phyloP scores from a whole-genome alignment of 1,140 invertebrate species.

The Pseudomyrmex cubaensis region DNA sequence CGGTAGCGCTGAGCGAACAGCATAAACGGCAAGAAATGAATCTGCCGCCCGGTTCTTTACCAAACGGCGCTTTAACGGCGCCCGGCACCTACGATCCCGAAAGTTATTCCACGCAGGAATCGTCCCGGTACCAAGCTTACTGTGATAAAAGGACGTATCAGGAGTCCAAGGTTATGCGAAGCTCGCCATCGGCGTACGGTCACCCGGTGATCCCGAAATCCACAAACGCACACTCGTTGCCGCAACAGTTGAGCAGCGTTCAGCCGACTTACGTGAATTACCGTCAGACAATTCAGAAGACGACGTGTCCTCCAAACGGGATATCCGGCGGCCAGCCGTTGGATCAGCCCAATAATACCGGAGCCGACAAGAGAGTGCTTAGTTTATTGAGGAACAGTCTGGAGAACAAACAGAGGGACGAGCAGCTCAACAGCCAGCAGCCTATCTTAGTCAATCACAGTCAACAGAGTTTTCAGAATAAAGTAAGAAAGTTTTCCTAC shows the following conservation, averaged over 20 bases:
- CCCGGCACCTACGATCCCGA: conserved; percentile 74
- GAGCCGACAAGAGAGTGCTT: conserved; percentile 88
- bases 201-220: conserved; percentile 71
- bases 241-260: conserved; percentile 68
- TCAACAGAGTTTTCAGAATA: conserved; percentile 82
- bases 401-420: conserved; percentile 88
- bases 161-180: conserved; percentile 70
- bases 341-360: conserved; percentile 80
- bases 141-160: conserved; percentile 83
- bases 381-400: conserved; percentile 89
- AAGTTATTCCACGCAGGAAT: conserved; percentile 71
- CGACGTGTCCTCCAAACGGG: neutral
- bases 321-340: conserved; percentile 43
- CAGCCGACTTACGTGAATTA: conserved; percentile 73
- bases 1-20: conserved; percentile 73
- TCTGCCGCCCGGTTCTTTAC: conserved; percentile 64
- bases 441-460: conserved; percentile 79
- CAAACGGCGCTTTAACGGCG: conserved; percentile 76
- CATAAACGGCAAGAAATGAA: conserved; percentile 79
- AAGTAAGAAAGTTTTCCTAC: conserved; percentile 66
- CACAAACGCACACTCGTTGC: conserved; percentile 56
- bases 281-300: conserved; percentile 68
- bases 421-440: conserved; percentile 82
- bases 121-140: conserved; percentile 77
- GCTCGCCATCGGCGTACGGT: conserved; percentile 65